Evolutionary conservation across 2,113 vertebrate species (phyloP).

Genomic region (Centropristis striata): DNA sequence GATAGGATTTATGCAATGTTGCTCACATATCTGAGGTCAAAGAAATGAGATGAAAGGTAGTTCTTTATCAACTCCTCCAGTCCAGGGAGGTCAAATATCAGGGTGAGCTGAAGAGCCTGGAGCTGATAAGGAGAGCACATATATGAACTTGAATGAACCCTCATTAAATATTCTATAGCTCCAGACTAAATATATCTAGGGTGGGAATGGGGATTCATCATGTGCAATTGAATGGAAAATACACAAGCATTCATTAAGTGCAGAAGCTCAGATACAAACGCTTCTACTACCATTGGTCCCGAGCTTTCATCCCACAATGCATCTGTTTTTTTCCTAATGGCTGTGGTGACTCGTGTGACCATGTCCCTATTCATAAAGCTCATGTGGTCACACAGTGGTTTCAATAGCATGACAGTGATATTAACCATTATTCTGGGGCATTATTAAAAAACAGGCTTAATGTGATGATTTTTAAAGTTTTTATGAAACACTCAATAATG

Average conservation of each 20-base stretch:
- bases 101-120: not conserved
- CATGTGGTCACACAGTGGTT: slow-evolving; percentile 53
- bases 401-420: slow-evolving; percentile 58
- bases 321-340: slow-evolving; percentile 59
- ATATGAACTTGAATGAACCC: not conserved
- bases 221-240: too few species aligned
- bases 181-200: not conserved
- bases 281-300: slow-evolving; percentile 7
- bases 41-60: not conserved
- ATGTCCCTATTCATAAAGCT: slow-evolving; percentile 51
- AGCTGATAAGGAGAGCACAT: not conserved
- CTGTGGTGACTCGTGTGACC: slow-evolving; percentile 56
- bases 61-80: not conserved
- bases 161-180: not conserved
- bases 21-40: too few species aligned
- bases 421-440: slow-evolving; percentile 39
- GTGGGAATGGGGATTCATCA: too few species aligned
- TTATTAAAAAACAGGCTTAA: slow-evolving; percentile 46
- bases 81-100: not conserved
- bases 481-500: slow-evolving; percentile 59
- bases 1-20: not conserved
- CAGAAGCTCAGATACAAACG: slow-evolving; percentile 18
- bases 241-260: too few species aligned
- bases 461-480: slow-evolving; percentile 32
- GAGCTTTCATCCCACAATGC: slow-evolving; percentile 41